Evolutionary conservation across 2,797 vertebrate species (phyloP).

Genomic region (Trematomus bernacchii): DNA sequence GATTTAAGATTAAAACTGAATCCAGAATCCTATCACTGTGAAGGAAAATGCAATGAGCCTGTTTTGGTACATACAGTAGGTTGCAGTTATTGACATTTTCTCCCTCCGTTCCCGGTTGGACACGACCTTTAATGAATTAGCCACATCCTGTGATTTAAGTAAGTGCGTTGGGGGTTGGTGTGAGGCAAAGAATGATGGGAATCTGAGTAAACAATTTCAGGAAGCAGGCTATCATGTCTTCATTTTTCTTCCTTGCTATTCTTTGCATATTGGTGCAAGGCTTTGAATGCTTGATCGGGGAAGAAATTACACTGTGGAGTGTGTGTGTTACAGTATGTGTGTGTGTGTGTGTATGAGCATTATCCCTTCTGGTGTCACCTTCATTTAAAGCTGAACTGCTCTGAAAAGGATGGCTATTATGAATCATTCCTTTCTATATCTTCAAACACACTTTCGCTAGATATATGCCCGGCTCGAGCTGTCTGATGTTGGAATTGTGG

Average conservation of each 20-base stretch:
- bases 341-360: background rate
- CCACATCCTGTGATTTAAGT: slow-evolving; percentile 46
- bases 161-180: slow-evolving; percentile 9
- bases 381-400: slow-evolving; percentile 8
- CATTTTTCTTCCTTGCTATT: background rate
- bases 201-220: slow-evolving; percentile 25
- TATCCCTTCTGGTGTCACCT: background rate
- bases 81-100: slow-evolving; percentile 43
- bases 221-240: slow-evolving; percentile 15
- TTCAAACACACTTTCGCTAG: background rate
- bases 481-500: slow-evolving; percentile 25
- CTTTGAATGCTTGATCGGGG: background rate
- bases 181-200: slow-evolving; percentile 46
- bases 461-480: slow-evolving; percentile 14
- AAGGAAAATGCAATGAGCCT: background rate
- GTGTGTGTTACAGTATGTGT: no score
- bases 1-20: slow-evolving; percentile 12
- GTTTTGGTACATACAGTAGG: slow-evolving; percentile 4
- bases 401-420: background rate
- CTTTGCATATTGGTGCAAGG: background rate
- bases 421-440: slow-evolving; percentile 8
- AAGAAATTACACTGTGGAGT: background rate
- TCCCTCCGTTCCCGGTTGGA: slow-evolving; percentile 16
- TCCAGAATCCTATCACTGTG: background rate
- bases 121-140: slow-evolving; percentile 46